Conservation (phyloP, 2,888 invertebrate species). For the Cancer borealis region DNA sequence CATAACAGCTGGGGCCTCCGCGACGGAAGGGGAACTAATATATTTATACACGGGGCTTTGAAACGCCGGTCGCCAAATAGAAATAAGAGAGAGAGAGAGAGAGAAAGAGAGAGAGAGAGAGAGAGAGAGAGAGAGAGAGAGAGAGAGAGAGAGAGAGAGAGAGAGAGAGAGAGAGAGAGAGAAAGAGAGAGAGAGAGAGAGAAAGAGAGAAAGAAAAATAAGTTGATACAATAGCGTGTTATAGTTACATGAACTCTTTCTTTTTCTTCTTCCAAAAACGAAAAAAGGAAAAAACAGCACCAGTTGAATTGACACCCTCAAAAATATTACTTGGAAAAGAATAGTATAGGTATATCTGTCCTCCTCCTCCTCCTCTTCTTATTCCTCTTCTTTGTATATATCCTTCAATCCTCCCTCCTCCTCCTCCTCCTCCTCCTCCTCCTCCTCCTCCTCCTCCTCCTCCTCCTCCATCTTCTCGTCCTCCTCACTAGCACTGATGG, state of each 20-base stretch:
- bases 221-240: neutral
- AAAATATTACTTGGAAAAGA: neutral
- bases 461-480: neutral
- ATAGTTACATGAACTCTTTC: slow-evolving; percentile 3
- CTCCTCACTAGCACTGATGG: neutral
- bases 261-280: neutral
- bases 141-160: slow-evolving; percentile 31
- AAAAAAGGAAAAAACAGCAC: neutral
- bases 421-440: no score
- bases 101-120: neutral
- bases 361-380: neutral
- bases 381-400: neutral
- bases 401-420: neutral
- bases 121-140: slow-evolving; percentile 43
- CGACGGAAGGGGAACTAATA: slow-evolving; percentile 11
- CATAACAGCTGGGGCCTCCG: slow-evolving; percentile 22
- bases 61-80: neutral
- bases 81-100: slow-evolving; percentile 10
- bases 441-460: neutral
- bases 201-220: neutral
- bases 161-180: slow-evolving; percentile 15
- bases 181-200: slow-evolving; percentile 12
- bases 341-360: neutral
- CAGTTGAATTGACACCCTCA: neutral
- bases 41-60: neutral